Evolutionary conservation across 2,797 vertebrate genomes (phyloP), one percentile per base, ranked within the genome.

Genomic region (Lophotriccus pileatus): DNA sequence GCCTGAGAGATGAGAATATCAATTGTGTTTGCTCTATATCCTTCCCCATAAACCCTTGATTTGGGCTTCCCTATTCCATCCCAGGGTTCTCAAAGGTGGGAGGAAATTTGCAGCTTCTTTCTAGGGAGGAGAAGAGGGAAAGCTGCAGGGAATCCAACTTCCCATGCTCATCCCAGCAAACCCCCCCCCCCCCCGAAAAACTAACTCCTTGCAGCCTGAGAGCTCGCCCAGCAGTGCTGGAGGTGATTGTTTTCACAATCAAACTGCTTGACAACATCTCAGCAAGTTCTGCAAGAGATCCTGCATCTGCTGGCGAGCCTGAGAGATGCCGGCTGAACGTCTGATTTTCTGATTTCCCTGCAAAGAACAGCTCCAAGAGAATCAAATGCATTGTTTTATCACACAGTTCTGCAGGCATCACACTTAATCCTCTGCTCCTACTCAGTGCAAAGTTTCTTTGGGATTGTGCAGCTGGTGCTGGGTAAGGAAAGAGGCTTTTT

Each of bases 1-100:
- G 23, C 87, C 62, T 4, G 28, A 73, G 91, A 95, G 82, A 87
- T 44, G 72, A 92, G 75, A 78, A 77, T 68, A 75, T 95, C 84
- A 92, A 72, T 88, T 73, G 17, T 6, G 9, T 23, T 12, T 14
- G 39, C 58, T 84, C 64, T 24, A 13, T 17, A 14, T 78, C 79
- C 44, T 63, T 53, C 67, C 52, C 77, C 68, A 23, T 24, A 10
- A 10, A 22, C 62, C 5, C 30, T 9, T 84, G 90, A 68, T 90
- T 87, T 90, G 86, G 76, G 77, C 52, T 81, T 49, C 56, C 44
- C 64, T 70, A 13, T 77, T 87, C 85, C 87, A 87, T 43, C 78
- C 46, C 18, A 10, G 76, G 58, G 30, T 55, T 94, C 94, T 49
- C 25, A 32, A 43, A 55, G 21, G 2, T 14, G 20, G 50, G 3